Base-by-base conservation (phyloP, 2,888 invertebrate species). In the Hedychridium roseum region DNA sequence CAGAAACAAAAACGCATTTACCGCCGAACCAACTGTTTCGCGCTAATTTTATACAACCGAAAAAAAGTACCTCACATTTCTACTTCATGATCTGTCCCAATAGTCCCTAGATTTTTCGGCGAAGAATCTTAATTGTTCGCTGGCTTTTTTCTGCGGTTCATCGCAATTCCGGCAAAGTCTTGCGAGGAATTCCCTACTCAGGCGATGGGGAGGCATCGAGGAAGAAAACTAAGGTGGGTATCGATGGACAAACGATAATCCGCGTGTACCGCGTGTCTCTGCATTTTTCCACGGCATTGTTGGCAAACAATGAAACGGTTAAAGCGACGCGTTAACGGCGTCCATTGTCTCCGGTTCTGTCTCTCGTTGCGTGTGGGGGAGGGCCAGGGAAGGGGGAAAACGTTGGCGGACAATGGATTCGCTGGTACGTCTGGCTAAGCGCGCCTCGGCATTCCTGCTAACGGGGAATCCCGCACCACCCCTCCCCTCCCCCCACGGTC, bases 261-360 rank as follows among this genome's bases (percentile, higher is more conserved):
- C 47, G 38, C 39, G 40, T 41, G 48, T 14, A 27, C 39, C 46
- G 21, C 35, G 46, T 44, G 48, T 58, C 57, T 49, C 49, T 49
- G 44, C 43, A 41, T 64, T 66, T 68, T 69, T 68, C 58, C 64
- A 54, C n/a, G 43, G 64, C 68, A 70, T 69, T 72, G 73, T 72
- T 64, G 60, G 56, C 59, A 68, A 73, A 74, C 74, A 74, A 73
- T 74, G 68, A 73, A 70, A 70, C 63, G 65, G 70, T 72, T 69
- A 71, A 66, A 58, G 61, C 57, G 46, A 60, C 68, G 67, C 69
- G 71, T 73, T 73, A 71, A 69, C 68, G 64, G 68, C 55, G 46
- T 50, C 66, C 60, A 74, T 74, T 74, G 73, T 74, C 68, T 70
- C 58, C 50, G 41, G 5, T 9, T 9, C 23, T 12, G 11, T 11